Base-by-base conservation (phyloP, 2,113 vertebrate species). In the Callionymus lyra region DNA sequence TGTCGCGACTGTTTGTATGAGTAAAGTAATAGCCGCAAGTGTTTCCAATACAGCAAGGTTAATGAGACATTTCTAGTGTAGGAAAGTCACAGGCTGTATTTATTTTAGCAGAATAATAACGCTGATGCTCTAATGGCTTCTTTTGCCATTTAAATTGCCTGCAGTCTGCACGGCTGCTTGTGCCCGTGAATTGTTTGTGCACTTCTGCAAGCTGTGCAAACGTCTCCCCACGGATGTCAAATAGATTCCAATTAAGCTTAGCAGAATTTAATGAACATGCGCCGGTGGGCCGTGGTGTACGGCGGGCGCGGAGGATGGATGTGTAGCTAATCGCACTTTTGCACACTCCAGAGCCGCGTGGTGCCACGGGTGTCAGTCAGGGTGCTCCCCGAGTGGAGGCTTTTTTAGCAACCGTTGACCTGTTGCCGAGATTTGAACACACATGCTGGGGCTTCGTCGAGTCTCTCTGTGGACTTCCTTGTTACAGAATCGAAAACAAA, bases 261-360 rank as follows among this genome's bases (percentile, higher is more conserved):
- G 73, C 65, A 50, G 60, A 76, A 53, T 71, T 68, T 72, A 78
- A 81, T 74, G 78, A 82, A 72, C 63, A 74, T 65, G 59, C 51
- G 53, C 69, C 17, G 18, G 63, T 56, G 63, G 61, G 76, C 70
- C 70, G 58, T 46, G 41, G 58, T 63, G 62, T 50, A 60, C 21
- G 8, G 66, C 18, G 36, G n/a, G 45, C 63, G 54, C 37, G 50
- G 63, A 56, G 49, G 50, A 51, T 46, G 61, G 17, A 65, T 52
- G 72, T 63, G 70, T 44, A 70, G 70, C 72, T 58, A 73, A 71
- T 71, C 50, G 14, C 46, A 38, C 65, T 68, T 71, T 56, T 56
- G 54, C 65, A 72, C 61, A 68, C 50, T 47, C 58, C 49, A 65
- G 56, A 45, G 44, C 18, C 44, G 34, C 32, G 42, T 12, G 10